Evolutionary conservation across 2,113 vertebrate species (phyloP).

Genomic region (Fregata magnificens): DNA sequence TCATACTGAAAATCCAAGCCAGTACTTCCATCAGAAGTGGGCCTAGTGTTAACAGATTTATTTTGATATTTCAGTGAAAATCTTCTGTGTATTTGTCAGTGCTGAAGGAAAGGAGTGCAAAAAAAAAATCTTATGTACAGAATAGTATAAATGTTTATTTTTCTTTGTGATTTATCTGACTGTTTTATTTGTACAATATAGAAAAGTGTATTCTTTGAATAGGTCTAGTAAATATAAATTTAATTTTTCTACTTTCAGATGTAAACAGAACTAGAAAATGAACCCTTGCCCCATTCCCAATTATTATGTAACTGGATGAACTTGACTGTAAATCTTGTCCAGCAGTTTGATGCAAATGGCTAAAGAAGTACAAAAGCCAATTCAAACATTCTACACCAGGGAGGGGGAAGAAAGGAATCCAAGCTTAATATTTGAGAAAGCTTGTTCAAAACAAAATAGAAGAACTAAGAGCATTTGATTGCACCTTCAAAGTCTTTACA

Average conservation of each 20-base stretch:
- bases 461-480: slow-evolving; percentile 75
- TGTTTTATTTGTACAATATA: slow-evolving; percentile 84
- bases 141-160: slow-evolving; percentile 92
- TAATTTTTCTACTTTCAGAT: slow-evolving; percentile 79
- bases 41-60: neutral
- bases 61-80: neutral
- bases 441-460: slow-evolving; percentile 68
- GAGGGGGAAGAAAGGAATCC: neutral
- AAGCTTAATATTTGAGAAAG: slow-evolving; percentile 68
- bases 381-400: slow-evolving; percentile 47
- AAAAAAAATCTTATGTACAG: slow-evolving; percentile 55
- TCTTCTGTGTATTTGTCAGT: neutral
- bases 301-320: slow-evolving; percentile 65
- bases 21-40: neutral
- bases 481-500: slow-evolving; percentile 81
- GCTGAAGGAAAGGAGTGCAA: neutral
- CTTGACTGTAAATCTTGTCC: slow-evolving; percentile 61
- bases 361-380: slow-evolving; percentile 72
- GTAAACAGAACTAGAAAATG: slow-evolving; percentile 84
- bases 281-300: slow-evolving; percentile 64
- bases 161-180: slow-evolving; percentile 79
- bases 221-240: slow-evolving; percentile 88
- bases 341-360: slow-evolving; percentile 75
- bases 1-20: neutral
- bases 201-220: slow-evolving; percentile 85